phyloP scores from a whole-genome alignment of 92 coral and sea anemone genomes.

The Phymanthus crucifer region DNA sequence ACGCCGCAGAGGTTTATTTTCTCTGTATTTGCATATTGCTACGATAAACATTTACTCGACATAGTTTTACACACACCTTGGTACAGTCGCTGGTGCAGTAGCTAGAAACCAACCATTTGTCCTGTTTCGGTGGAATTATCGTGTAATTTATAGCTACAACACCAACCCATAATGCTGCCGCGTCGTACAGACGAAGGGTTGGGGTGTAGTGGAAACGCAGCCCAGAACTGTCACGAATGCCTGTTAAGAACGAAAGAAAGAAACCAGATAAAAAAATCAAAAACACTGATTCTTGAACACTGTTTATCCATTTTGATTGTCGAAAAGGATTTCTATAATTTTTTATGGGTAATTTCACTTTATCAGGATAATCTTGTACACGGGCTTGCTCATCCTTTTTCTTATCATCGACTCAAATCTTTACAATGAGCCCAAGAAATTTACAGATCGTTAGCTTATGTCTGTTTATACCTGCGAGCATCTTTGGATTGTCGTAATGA shows the following conservation, averaged over 20 bases:
- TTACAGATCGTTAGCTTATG: no score
- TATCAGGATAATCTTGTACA: no score
- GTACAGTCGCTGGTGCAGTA: conserved; percentile 39
- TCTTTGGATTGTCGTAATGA: conserved; percentile 43
- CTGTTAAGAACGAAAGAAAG: no score
- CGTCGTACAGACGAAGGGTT: conserved; percentile 33
- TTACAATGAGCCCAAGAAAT: neutral
- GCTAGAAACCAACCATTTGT: conserved; percentile 24
- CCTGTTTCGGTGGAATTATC: conserved; percentile 39
- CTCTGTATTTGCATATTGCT: no score
- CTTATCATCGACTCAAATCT: no score
- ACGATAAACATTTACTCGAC: no score
- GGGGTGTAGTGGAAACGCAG: conserved; percentile 43
- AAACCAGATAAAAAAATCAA: neutral
- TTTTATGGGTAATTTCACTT: no score
- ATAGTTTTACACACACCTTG: conserved; percentile 25
- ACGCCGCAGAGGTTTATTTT: no score
- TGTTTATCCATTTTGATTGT: no score
- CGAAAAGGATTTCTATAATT: no score
- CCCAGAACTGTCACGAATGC: conserved; percentile 39
- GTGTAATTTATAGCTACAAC: neutral
- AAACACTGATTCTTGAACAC: no score
- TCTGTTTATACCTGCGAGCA: conserved; percentile 22
- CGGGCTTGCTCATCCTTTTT: no score
- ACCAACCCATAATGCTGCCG: conserved; percentile 31